These are phyloP conservation scores for Aphelenchoides fujianensis DNA, from an alignment of 1,140 invertebrate genomes.

Conservation along the genomic window DNA sequence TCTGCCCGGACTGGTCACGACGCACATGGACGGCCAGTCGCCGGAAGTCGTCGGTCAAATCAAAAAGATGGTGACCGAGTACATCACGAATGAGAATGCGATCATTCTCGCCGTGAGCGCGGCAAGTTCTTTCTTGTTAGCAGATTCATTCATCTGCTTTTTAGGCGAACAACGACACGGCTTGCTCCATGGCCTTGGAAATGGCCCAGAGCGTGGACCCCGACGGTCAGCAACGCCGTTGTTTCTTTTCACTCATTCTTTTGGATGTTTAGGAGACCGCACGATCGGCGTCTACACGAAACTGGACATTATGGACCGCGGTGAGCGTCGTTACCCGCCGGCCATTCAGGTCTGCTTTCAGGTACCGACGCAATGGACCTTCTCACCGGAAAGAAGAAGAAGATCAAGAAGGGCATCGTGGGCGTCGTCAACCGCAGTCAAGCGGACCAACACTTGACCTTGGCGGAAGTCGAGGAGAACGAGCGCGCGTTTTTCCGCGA, in stretches of 20 bases:
- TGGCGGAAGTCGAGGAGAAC: slow-evolving; percentile 65
- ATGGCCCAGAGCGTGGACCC: slow-evolving; percentile 82
- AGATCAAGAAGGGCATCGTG: slow-evolving; percentile 92
- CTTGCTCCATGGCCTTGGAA: slow-evolving; percentile 87
- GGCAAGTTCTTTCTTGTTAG: no score
- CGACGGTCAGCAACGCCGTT: no score
- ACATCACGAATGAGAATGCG: slow-evolving; percentile 67
- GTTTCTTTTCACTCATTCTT: no score
- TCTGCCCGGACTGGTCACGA: slow-evolving; percentile 90
- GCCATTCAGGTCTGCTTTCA: slow-evolving; percentile 58
- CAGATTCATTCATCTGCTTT: no score
- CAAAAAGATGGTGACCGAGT: slow-evolving; percentile 65
- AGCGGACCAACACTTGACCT: slow-evolving; percentile 76
- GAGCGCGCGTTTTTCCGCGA: slow-evolving; percentile 79
- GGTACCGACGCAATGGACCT: slow-evolving; percentile 95
- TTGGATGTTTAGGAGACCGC: slow-evolving; percentile 71
- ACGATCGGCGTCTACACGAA: slow-evolving; percentile 95
- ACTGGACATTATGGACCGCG: slow-evolving; percentile 91
- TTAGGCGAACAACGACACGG: slow-evolving; percentile 97
- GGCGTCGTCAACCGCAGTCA: slow-evolving; percentile 95
- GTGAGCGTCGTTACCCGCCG: not conserved
- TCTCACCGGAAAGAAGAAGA: slow-evolving; percentile 89
- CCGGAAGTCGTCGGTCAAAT: slow-evolving; percentile 66
- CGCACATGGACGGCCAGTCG: no score
- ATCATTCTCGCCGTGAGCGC: slow-evolving; percentile 76